Percentiles rank a stretch among this genome's conserved stretches.
Evolutionary conservation across 2,888 invertebrate species (phyloP).

Genomic region (Aphodius granarius): DNA sequence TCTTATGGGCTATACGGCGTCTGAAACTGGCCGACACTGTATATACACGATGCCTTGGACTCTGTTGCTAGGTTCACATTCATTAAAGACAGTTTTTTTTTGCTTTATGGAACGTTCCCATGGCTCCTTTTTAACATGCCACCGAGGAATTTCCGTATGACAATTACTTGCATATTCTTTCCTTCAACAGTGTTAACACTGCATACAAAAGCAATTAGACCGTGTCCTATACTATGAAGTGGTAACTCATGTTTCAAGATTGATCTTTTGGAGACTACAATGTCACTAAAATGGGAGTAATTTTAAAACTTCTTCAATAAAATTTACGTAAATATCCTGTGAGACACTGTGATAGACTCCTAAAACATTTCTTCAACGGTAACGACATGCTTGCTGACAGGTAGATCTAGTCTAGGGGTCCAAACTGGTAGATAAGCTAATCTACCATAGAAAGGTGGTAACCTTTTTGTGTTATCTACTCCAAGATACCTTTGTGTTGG

Average conservation of each 20-base stretch:
- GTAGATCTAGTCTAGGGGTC: not conserved
- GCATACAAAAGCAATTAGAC: not conserved
- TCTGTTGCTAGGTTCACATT: not conserved
- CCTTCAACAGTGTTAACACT: not conserved
- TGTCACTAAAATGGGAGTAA: too few species aligned
- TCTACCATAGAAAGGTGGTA: not conserved
- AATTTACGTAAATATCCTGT: too few species aligned
- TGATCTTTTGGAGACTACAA: too few species aligned
- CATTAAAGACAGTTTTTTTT: not conserved
- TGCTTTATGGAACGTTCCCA: not conserved
- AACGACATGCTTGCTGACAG: too few species aligned
- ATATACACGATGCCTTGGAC: not conserved
- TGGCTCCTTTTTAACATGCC: not conserved
- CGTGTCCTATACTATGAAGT: too few species aligned
- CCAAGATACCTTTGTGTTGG: not conserved
- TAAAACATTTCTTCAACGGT: too few species aligned
- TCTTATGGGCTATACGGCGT: too few species aligned
- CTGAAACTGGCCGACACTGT: too few species aligned
- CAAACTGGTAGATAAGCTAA: not conserved
- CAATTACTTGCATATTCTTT: not conserved
- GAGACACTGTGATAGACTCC: too few species aligned
- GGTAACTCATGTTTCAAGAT: too few species aligned
- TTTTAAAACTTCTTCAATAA: too few species aligned
- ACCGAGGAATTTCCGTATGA: not conserved
- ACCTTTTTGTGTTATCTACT: not conserved